A percentile compares a stretch with the other conserved stretches of the same genome.
Conservation (phyloP, 2,797 vertebrate genomes). For the Crenuchus spilurus region DNA sequence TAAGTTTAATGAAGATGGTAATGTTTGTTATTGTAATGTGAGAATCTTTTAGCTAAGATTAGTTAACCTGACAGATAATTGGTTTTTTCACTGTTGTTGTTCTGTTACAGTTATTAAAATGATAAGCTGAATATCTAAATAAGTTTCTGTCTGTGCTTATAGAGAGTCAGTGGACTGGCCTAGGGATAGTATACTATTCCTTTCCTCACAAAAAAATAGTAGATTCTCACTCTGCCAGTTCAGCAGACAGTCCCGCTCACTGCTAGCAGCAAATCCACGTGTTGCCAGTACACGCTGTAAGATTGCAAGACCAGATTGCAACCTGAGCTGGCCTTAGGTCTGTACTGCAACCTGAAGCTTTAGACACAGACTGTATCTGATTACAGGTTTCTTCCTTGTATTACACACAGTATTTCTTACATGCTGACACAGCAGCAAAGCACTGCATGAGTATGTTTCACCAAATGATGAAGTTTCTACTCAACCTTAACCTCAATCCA, state of each 20-base stretch:
- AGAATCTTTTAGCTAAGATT: no score
- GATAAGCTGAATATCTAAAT: neutral
- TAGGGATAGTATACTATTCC: constrained; percentile 10
- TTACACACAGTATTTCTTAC: constrained; percentile 20
- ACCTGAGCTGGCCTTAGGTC: constrained; percentile 63
- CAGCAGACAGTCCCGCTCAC: constrained; percentile 9
- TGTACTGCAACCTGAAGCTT: constrained; percentile 62
- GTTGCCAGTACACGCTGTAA: neutral
- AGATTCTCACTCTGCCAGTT: constrained; percentile 22
- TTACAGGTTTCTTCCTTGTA: constrained; percentile 40
- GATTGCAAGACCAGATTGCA: constrained; percentile 57
- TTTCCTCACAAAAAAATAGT: constrained; percentile 10
- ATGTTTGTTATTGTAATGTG: no score
- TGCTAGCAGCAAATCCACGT: neutral
- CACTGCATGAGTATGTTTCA: neutral
- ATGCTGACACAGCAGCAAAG: constrained; percentile 26
- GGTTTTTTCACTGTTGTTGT: no score
- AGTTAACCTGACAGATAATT: no score
- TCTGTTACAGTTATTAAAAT: no score
- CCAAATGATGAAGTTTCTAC: no score
- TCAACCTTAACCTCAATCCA: no score
- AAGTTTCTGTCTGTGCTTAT: neutral
- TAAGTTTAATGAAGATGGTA: no score
- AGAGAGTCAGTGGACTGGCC: no score
- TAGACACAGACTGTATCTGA: constrained; percentile 47